These are phyloP conservation scores for Tenthredo livida DNA, from an alignment of 2,888 invertebrate genomes.

Conservation along the genomic window DNA sequence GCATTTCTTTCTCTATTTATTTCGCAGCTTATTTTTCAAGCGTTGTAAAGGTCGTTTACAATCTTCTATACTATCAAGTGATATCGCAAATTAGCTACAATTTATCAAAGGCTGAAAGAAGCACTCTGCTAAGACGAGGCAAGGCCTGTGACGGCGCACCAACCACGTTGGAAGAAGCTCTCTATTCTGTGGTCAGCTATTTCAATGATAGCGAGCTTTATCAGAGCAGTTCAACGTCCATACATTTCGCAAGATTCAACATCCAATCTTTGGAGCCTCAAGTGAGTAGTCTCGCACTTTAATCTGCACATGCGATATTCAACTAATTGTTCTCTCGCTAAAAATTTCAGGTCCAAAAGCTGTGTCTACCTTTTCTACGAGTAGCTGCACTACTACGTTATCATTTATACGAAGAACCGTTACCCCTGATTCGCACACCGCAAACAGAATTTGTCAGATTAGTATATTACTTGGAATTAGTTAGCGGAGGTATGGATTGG, in stretches of 20 bases:
- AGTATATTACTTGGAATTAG: conserved; percentile 89
- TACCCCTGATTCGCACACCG: conserved; percentile 84
- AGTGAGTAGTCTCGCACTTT: conserved; percentile 53
- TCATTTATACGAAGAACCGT: conserved; percentile 89
- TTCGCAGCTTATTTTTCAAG: conserved; percentile 91
- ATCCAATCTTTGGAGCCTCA: conserved; percentile 63
- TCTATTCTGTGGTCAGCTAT: conserved; percentile 69
- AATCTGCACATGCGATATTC: conserved; percentile 21
- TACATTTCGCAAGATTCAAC: conserved; percentile 57
- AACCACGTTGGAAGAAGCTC: conserved; percentile 67
- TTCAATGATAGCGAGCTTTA: conserved; percentile 70
- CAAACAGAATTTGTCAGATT: conserved; percentile 89
- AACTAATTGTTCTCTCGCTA: conserved; percentile 49
- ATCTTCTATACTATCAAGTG: conserved; percentile 93
- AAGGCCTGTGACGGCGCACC: conserved; percentile 59
- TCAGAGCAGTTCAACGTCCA: conserved; percentile 61
- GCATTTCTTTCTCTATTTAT: background rate
- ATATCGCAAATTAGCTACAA: conserved; percentile 88
- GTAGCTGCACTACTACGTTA: conserved; percentile 90
- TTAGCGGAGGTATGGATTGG: conserved; percentile 85
- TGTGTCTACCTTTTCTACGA: conserved; percentile 91
- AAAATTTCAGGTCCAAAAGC: conserved; percentile 83
- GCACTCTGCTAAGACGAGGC: conserved; percentile 69
- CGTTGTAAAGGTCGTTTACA: conserved; percentile 92
- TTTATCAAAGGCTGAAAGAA: conserved; percentile 83